Base-by-base conservation (phyloP, 1,140 invertebrate species). In the Aphelenchoides fujianensis region DNA sequence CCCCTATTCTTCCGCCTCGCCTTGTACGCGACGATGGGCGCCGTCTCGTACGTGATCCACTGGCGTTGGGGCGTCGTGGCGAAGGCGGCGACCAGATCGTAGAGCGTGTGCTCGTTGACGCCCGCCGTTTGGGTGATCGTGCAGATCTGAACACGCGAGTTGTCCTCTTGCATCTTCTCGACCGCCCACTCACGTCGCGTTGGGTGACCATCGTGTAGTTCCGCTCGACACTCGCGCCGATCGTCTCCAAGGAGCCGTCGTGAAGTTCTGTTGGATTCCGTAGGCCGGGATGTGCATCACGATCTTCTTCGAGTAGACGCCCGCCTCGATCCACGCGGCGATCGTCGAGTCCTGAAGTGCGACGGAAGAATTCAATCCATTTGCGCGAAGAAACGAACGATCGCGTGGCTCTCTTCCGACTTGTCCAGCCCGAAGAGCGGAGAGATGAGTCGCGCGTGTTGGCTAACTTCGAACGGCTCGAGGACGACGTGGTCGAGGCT, bases 311-410 rank as follows among this genome's bases (percentile, higher is more conserved):
- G 27, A 53, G 7, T 52, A 19, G 31, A 72, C 34, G 59, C 70
- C 70, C 1, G 28, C 23, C 1, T 72, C 30, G 1, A 72, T 23
- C 70, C 70, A 72, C 2, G n/a, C 3, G 2, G n/a, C 37, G 1
- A 72, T n/a, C 19, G 70, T 71, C 19, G 70, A 48, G 28, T 71
- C 37, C 68, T 69, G 12, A 69, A 69, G 55, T 31, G n/a, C n/a
- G 5, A 5, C 16, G 2, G 2, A 66, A 32, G 16, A 66, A 66
- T 3, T 0, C 0, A 62, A 52, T 53, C 37, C n/a, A n/a, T n/a
- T n/a, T n/a, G n/a, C n/a, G n/a, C n/a, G n/a, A n/a, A n/a, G n/a
- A n/a, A n/a, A 2, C 32, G 19, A 16, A 69, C 52, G 67, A 32
- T 55, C 28, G 30, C n/a, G 27, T 69, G 68, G 31, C 36, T 16